A percentile compares a stretch with the other conserved stretches of the same genome.
phyloP scores from a whole-genome alignment of 2,888 invertebrate genomes.

The Drosophila anomelani region DNA sequence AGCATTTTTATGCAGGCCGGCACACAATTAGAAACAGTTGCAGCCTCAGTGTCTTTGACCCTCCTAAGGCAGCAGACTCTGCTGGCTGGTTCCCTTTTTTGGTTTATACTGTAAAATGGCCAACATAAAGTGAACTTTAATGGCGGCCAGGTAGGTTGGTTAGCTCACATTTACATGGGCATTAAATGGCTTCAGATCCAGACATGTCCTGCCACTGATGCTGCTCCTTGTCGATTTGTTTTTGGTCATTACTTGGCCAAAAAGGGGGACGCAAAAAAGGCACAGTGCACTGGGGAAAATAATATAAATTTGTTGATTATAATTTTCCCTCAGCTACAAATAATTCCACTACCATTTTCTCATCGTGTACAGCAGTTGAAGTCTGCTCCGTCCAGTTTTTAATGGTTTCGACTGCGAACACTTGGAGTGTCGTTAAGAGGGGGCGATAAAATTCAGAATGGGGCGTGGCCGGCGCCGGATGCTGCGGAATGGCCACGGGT shows the following conservation, averaged over 20 bases:
- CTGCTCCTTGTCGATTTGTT: conserved; percentile 47
- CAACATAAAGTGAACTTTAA: conserved; percentile 75
- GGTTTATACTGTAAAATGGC: conserved; percentile 51
- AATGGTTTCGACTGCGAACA: conserved; percentile 48
- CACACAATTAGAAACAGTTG: conserved; percentile 60
- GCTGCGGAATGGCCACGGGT: conserved; percentile 33
- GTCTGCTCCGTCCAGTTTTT: conserved; percentile 29
- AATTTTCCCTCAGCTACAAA: too few relatives aligned
- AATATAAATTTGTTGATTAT: neutral
- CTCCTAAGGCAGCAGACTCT: neutral
- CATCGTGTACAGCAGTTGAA: conserved; percentile 12
- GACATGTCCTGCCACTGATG: conserved; percentile 36
- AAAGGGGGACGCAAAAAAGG: conserved; percentile 22
- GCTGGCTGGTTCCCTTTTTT: neutral
- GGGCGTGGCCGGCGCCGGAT: conserved; percentile 42
- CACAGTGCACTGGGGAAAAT: neutral
- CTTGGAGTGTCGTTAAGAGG: conserved; percentile 76
- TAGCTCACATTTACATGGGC: conserved; percentile 70
- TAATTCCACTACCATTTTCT: neutral
- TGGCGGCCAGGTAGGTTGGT: conserved; percentile 58
- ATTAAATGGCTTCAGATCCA: conserved; percentile 66
- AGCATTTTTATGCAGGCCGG: conserved; percentile 71
- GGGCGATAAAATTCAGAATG: conserved; percentile 75
- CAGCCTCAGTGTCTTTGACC: conserved; percentile 25
- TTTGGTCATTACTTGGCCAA: conserved; percentile 67